Conservation (phyloP, 2,888 invertebrate genomes). For the Agriopis aurantiaria region DNA sequence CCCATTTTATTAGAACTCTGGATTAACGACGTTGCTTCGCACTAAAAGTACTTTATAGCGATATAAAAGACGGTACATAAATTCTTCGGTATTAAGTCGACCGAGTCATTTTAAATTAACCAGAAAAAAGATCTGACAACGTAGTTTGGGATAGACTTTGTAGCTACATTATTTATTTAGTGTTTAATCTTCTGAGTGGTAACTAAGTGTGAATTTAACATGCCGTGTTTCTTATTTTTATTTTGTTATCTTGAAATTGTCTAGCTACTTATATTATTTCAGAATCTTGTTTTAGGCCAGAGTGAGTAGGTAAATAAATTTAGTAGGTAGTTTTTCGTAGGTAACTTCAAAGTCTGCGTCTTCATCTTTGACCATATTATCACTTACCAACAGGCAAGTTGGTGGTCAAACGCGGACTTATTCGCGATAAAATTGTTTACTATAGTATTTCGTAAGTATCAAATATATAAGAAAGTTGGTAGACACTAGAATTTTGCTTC, state of each 20-base stretch:
- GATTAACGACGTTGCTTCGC: slow-evolving; percentile 77
- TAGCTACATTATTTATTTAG: slow-evolving; percentile 23
- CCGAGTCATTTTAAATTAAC: slow-evolving; percentile 79
- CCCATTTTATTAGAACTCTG: slow-evolving; percentile 70
- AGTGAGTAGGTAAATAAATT: too few relatives aligned
- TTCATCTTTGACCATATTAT: too few relatives aligned
- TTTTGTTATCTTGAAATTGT: slow-evolving; percentile 7
- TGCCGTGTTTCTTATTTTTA: background rate
- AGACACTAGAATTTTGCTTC: background rate
- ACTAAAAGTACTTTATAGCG: slow-evolving; percentile 77
- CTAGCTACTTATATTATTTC: background rate
- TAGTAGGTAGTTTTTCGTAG: too few relatives aligned
- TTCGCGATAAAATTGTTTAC: background rate
- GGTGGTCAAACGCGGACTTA: too few relatives aligned
- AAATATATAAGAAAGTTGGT: background rate
- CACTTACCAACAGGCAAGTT: too few relatives aligned
- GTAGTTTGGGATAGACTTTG: slow-evolving; percentile 20
- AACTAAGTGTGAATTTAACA: slow-evolving; percentile 14
- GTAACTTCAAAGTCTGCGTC: too few relatives aligned
- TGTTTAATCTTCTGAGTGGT: slow-evolving; percentile 27
- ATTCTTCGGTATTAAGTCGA: slow-evolving; percentile 70
- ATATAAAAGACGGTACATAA: slow-evolving; percentile 78
- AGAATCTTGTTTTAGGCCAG: background rate
- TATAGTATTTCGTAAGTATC: background rate
- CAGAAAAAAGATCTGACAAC: slow-evolving; percentile 66